Conservation (phyloP, 2,888 invertebrate species). For the Chaetogeoica ovagalla region DNA sequence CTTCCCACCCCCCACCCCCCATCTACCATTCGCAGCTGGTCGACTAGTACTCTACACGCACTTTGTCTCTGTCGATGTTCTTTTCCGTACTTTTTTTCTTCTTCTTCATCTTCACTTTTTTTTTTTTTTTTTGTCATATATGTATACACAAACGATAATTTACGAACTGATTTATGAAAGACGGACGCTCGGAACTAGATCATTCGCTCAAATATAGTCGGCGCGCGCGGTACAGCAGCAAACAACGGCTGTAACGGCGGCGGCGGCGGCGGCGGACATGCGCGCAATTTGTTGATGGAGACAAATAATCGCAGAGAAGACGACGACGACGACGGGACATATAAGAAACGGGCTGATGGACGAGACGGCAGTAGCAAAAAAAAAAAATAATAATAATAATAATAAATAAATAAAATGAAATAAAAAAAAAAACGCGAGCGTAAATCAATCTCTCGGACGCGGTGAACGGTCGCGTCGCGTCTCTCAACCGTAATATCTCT, state of each 20-base stretch:
- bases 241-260: not conserved
- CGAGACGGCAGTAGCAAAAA: not conserved
- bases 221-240: constrained; percentile 1
- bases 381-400: constrained; percentile 9
- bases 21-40: no score
- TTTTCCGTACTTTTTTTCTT: not conserved
- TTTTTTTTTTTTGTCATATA: no score
- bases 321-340: constrained; percentile 17
- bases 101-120: no score
- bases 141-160: not conserved
- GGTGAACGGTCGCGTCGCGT: constrained; percentile 27
- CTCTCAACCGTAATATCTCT: constrained; percentile 46
- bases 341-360: constrained; percentile 1
- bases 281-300: constrained; percentile 50
- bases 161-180: not conserved
- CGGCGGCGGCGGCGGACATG: constrained; percentile 10
- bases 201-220: constrained; percentile 22
- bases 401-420: constrained; percentile 21
- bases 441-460: constrained; percentile 47
- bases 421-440: constrained; percentile 14
- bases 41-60: no score
- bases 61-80: not conserved
- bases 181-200: constrained; percentile 38
- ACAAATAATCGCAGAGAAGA: constrained; percentile 44
- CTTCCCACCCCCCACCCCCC: no score